Evolutionary conservation across 2,888 invertebrate species (phyloP).

Genomic region (Euproctis similis): DNA sequence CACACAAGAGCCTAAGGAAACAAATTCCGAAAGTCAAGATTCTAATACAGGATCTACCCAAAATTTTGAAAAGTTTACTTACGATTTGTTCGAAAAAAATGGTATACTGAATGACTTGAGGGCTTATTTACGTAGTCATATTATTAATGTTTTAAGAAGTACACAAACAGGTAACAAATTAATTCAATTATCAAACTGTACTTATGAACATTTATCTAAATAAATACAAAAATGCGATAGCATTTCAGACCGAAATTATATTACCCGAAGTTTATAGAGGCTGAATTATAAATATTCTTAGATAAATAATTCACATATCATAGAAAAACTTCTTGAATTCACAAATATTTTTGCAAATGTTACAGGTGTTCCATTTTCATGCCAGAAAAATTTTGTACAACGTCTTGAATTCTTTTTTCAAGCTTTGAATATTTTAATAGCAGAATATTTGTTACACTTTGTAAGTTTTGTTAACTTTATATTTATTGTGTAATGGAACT

Average conservation of each 20-base stretch:
- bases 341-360: too few relatives aligned
- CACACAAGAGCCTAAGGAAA: conserved; percentile 13
- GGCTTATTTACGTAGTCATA: conserved; percentile 76
- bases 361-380: conserved; percentile 47
- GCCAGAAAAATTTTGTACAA: conserved; percentile 55
- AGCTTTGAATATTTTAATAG: conserved; percentile 77
- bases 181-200: too few relatives aligned
- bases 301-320: too few relatives aligned
- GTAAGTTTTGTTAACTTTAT: conserved; percentile 34
- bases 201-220: too few relatives aligned
- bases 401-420: conserved; percentile 69
- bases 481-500: too few relatives aligned
- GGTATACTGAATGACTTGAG: conserved; percentile 76
- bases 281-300: too few relatives aligned
- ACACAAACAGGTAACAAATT: conserved; percentile 57
- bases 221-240: too few relatives aligned
- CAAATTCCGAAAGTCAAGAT: conserved; percentile 21
- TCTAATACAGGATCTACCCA: conserved; percentile 42
- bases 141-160: conserved; percentile 72
- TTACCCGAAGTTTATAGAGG: too few relatives aligned
- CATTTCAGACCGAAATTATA: too few relatives aligned
- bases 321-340: too few relatives aligned
- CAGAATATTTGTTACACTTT: conserved; percentile 74
- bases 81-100: conserved; percentile 76
- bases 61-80: conserved; percentile 75